A percentile compares a stretch with the other conserved stretches of the same genome.
These are phyloP conservation scores for Podabrus alpinus DNA, from an alignment of 2,888 invertebrate species.

Conservation along the genomic window DNA sequence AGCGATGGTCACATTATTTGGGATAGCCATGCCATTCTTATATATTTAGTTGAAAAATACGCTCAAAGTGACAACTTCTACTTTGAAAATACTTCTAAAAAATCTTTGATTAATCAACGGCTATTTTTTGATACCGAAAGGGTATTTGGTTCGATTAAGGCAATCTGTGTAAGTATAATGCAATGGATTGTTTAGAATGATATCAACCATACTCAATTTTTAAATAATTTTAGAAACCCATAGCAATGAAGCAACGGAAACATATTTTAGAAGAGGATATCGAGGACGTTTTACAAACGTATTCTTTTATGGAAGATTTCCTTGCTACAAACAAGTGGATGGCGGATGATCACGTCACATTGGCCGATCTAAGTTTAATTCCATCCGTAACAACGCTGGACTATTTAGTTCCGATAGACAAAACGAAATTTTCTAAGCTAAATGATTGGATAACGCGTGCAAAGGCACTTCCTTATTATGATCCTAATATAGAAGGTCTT, in stretches of 20 bases:
- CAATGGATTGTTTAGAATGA: slow-evolving; percentile 8
- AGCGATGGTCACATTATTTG: slow-evolving; percentile 58
- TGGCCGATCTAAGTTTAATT: slow-evolving; percentile 41
- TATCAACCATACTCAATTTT: not conserved
- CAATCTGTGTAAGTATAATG: not conserved
- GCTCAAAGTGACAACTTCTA: slow-evolving; percentile 58
- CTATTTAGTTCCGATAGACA: slow-evolving; percentile 32
- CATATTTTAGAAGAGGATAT: not conserved
- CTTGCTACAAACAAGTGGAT: slow-evolving; percentile 56
- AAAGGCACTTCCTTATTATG: slow-evolving; percentile 43
- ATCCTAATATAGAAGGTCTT: slow-evolving; percentile 7
- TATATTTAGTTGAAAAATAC: slow-evolving; percentile 46
- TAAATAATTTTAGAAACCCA: not conserved
- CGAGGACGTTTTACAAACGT: slow-evolving; percentile 47
- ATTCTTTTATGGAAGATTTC: slow-evolving; percentile 56
- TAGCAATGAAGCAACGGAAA: not conserved
- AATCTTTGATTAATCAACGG: slow-evolving; percentile 61
- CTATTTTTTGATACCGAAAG: slow-evolving; percentile 60
- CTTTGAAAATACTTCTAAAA: slow-evolving; percentile 57
- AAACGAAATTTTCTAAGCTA: slow-evolving; percentile 21
- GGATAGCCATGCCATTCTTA: slow-evolving; percentile 60
- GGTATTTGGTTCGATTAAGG: slow-evolving; percentile 48
- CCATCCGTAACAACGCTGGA: slow-evolving; percentile 31
- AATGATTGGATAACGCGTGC: slow-evolving; percentile 46
- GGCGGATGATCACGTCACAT: slow-evolving; percentile 52